Evolutionary conservation across 2,888 invertebrate genomes (phyloP).

Genomic region (Cabera pusaria): DNA sequence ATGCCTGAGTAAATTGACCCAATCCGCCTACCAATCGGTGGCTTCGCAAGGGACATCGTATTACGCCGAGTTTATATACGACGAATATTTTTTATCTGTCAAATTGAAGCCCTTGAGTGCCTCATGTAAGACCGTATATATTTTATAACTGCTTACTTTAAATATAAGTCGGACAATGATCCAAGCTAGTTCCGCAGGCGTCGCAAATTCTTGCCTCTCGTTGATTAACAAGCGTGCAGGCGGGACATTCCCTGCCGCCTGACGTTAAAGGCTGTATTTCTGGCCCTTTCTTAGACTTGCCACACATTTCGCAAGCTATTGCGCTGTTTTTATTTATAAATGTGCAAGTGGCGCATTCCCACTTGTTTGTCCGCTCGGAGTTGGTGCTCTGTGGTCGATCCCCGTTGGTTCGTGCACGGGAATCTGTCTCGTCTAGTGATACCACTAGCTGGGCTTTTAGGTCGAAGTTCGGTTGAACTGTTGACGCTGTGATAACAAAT

Average conservation of each 20-base stretch:
- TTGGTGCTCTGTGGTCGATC: slow-evolving; percentile 42
- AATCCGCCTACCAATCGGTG: no score
- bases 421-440: slow-evolving; percentile 68
- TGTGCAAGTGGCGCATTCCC: slow-evolving; percentile 90
- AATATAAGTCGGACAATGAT: slow-evolving; percentile 91
- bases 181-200: slow-evolving; percentile 86
- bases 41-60: no score
- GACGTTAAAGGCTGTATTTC: slow-evolving; percentile 86
- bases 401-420: slow-evolving; percentile 46
- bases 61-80: no score
- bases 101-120: no score
- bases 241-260: slow-evolving; percentile 89
- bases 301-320: slow-evolving; percentile 90
- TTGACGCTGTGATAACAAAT: slow-evolving; percentile 37
- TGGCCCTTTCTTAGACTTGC: slow-evolving; percentile 85
- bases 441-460: slow-evolving; percentile 72
- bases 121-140: neutral
- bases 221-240: slow-evolving; percentile 90
- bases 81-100: no score
- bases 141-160: slow-evolving; percentile 42
- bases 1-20: no score
- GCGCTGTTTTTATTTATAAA: slow-evolving; percentile 82
- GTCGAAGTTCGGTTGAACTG: slow-evolving; percentile 56
- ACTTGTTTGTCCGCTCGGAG: slow-evolving; percentile 55
- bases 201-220: slow-evolving; percentile 85